phyloP scores from a whole-genome alignment of 1,140 invertebrate species.

The Anastrepha obliqua region DNA sequence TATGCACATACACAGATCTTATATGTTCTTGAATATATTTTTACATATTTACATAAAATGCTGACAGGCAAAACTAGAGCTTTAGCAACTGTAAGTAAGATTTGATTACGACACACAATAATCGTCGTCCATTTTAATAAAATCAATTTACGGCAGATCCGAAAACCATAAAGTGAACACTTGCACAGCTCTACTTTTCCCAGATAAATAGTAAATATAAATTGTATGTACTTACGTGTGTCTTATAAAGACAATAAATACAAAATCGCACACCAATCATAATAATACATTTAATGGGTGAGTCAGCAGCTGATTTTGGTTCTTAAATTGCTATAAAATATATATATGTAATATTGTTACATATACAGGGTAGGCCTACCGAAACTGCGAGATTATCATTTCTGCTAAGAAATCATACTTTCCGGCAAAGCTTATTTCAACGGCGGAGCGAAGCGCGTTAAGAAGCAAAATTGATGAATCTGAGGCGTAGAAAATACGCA shows the following conservation, averaged over 20 bases:
- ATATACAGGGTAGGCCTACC: no score
- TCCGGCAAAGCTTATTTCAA: no score
- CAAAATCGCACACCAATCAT: no score
- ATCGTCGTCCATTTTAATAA: constrained; percentile 24
- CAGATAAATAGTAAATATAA: neutral
- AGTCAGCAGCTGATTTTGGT: no score
- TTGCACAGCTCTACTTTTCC: neutral
- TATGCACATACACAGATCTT: neutral
- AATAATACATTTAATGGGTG: no score
- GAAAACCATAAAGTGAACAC: constrained; percentile 24
- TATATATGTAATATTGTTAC: no score
- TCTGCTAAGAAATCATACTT: no score
- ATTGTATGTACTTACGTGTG: neutral
- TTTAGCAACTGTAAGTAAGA: constrained; percentile 16
- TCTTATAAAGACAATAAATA: neutral
- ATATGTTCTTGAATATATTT: neutral
- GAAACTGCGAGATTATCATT: no score
- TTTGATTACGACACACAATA: constrained; percentile 24
- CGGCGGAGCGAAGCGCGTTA: no score
- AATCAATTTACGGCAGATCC: constrained; percentile 40
- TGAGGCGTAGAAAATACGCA: no score
- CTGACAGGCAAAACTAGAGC: constrained; percentile 36
- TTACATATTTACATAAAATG: neutral
- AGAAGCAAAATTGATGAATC: no score
- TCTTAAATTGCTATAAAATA: no score